These are phyloP conservation scores for Aythya baeri DNA, from an alignment of 2,113 vertebrate genomes.

Conservation along the genomic window DNA sequence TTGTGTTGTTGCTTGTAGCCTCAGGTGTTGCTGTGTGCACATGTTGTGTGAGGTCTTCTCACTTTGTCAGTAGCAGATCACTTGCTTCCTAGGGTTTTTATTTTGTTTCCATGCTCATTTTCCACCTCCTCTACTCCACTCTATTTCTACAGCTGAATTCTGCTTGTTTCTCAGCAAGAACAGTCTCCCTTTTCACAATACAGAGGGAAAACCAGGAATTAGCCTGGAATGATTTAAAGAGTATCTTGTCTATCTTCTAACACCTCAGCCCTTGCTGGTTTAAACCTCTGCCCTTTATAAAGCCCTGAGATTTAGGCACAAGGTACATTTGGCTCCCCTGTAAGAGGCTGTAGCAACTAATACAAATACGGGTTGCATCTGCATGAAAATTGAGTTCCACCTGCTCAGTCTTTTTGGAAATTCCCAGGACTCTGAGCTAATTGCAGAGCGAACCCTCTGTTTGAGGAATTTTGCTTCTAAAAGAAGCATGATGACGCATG, in stretches of 20 bases:
- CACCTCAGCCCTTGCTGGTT: conserved; percentile 9
- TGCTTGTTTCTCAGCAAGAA: conserved; percentile 10
- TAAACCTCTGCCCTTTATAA: conserved; percentile 8
- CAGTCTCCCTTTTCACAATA: background rate
- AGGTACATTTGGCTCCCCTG: background rate
- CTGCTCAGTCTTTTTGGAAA: background rate
- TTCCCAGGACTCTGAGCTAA: conserved; percentile 33
- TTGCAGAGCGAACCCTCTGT: conserved; percentile 42
- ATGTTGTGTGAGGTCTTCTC: background rate
- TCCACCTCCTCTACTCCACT: background rate
- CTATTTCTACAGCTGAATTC: background rate
- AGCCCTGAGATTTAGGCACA: background rate
- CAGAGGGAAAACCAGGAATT: background rate
- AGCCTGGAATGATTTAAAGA: conserved; percentile 25
- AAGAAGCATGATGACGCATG: conserved; percentile 36
- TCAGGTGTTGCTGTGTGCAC: background rate
- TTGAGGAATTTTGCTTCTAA: conserved; percentile 56
- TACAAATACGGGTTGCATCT: conserved; percentile 7
- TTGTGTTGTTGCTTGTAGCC: background rate
- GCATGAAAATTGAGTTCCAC: conserved; percentile 3
- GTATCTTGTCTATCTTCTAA: conserved; percentile 15
- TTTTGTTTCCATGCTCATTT: background rate
- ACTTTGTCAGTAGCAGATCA: background rate
- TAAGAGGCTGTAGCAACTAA: conserved; percentile 15
- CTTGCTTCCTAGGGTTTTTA: background rate